Conservation (phyloP, 2,888 invertebrate genomes). For the Phengaris arion region DNA sequence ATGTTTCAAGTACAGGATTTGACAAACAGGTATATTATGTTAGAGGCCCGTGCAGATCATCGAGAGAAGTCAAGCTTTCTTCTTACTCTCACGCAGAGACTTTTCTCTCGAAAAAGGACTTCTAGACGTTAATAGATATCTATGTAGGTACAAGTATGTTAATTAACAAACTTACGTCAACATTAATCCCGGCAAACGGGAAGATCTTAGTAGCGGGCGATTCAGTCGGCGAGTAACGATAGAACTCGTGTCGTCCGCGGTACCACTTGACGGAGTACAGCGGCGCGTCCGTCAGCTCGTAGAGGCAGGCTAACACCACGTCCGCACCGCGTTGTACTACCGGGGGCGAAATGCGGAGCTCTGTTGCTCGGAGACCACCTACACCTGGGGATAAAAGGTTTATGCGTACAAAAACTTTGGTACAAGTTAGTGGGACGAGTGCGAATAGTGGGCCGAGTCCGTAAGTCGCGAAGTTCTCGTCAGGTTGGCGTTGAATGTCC, state of each 20-base stretch:
- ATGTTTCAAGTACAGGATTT: too few relatives aligned
- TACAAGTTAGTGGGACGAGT: too few relatives aligned
- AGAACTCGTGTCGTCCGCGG: constrained; percentile 84
- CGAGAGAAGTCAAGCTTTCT: too few relatives aligned
- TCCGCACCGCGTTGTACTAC: constrained; percentile 81
- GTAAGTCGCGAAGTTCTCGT: too few relatives aligned
- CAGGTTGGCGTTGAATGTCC: too few relatives aligned
- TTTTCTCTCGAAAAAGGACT: too few relatives aligned
- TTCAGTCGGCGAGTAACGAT: constrained; percentile 82
- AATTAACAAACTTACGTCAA: constrained; percentile 78
- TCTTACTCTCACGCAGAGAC: too few relatives aligned
- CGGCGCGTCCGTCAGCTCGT: constrained; percentile 83
- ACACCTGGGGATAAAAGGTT: constrained; percentile 47
- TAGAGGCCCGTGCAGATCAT: too few relatives aligned
- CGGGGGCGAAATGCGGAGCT: constrained; percentile 80
- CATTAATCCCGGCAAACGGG: constrained; percentile 82
- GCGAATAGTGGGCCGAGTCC: too few relatives aligned
- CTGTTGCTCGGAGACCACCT: constrained; percentile 75
- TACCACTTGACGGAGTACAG: constrained; percentile 86
- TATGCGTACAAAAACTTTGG: background rate
- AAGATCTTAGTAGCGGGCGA: constrained; percentile 83
- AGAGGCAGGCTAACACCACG: constrained; percentile 80
- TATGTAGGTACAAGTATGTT: too few relatives aligned
- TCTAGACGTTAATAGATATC: too few relatives aligned
- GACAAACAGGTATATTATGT: too few relatives aligned